Evolutionary conservation across 2,113 vertebrate genomes (phyloP).

Genomic region (Tragelaphus imberbis): DNA sequence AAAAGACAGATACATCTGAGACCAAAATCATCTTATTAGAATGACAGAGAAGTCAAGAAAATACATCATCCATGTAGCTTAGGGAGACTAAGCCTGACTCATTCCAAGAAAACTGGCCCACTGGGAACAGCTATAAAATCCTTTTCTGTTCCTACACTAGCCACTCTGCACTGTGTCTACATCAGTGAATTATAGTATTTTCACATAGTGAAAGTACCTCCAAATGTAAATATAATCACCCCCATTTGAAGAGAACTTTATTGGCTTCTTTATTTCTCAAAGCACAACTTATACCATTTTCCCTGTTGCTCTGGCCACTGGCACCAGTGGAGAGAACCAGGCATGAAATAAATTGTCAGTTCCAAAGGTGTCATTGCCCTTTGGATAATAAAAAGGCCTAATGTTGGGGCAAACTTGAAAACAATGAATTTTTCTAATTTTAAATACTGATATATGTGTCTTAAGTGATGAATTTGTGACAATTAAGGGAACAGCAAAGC

Average conservation of each 20-base stretch:
- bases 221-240: neutral
- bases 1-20: slow-evolving; percentile 59
- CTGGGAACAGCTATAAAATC: slow-evolving; percentile 31
- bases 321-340: neutral
- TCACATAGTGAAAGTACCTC: rapidly evolving
- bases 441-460: neutral
- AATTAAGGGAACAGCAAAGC: neutral
- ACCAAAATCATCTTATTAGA: slow-evolving; percentile 55
- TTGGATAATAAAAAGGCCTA: slow-evolving; percentile 12
- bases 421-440: neutral
- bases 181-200: slow-evolving; percentile 35
- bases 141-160: neutral
- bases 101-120: slow-evolving; percentile 54
- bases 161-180: neutral
- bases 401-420: neutral
- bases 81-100: slow-evolving; percentile 51
- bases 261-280: slow-evolving; percentile 38
- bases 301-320: neutral
- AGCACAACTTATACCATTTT: neutral
- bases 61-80: neutral
- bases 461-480: neutral
- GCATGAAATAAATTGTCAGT: neutral
- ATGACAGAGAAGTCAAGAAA: slow-evolving; percentile 64
- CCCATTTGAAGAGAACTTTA: neutral
- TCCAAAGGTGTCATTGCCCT: neutral